Percentiles rank a stretch among this genome's conserved stretches.
Conservation (phyloP, 2,888 invertebrate species). For the Coenonympha arcania region DNA sequence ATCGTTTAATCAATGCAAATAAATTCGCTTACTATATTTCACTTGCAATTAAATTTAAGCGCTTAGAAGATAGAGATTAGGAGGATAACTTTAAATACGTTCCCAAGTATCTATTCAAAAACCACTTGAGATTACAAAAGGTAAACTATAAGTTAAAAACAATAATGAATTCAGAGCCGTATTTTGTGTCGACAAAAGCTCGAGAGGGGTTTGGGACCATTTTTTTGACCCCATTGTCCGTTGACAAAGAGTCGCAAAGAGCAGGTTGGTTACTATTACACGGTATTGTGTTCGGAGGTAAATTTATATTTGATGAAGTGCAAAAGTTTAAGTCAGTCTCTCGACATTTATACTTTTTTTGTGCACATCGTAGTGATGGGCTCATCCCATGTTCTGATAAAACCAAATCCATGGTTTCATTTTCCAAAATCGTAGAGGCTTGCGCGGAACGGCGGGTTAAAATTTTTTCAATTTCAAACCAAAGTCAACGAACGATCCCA, state of each 20-base stretch:
- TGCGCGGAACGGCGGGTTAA: too few species aligned
- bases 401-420: background rate
- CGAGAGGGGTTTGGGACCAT: slow-evolving; percentile 27
- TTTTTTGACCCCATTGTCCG: slow-evolving; percentile 43
- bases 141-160: slow-evolving; percentile 55
- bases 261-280: slow-evolving; percentile 63
- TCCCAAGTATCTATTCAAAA: slow-evolving; percentile 41
- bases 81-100: slow-evolving; percentile 18
- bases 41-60: background rate
- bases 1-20: too few species aligned
- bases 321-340: slow-evolving; percentile 61
- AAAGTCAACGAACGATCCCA: too few species aligned
- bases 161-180: slow-evolving; percentile 61
- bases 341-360: slow-evolving; percentile 51
- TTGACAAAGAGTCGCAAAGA: slow-evolving; percentile 42
- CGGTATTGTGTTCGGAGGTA: slow-evolving; percentile 57
- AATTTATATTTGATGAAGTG: slow-evolving; percentile 73
- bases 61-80: slow-evolving; percentile 16
- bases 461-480: too few species aligned
- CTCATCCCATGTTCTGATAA: too few species aligned
- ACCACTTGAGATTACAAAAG: slow-evolving; percentile 47
- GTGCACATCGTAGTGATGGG: slow-evolving; percentile 1
- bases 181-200: slow-evolving; percentile 47
- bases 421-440: background rate
- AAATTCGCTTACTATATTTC: slow-evolving; percentile 12